These are phyloP conservation scores for Aethes cnicana DNA, from an alignment of 2,888 invertebrate species.

Conservation along the genomic window DNA sequence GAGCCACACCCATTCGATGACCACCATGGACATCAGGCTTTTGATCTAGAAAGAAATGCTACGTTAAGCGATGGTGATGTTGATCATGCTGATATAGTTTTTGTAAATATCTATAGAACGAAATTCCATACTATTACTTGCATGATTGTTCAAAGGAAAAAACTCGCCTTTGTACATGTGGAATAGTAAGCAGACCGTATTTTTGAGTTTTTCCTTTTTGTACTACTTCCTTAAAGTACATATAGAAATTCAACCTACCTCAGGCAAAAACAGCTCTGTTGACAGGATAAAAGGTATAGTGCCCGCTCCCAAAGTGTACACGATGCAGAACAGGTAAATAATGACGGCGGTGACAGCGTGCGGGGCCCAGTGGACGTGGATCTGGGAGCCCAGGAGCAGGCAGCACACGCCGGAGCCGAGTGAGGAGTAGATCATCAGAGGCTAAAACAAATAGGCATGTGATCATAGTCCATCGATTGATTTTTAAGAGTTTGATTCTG, in stretches of 20 bases:
- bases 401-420: slow-evolving; percentile 44
- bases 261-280: slow-evolving; percentile 58
- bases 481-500: too few species aligned
- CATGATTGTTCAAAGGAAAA: too few species aligned
- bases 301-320: slow-evolving; percentile 52
- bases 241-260: slow-evolving; percentile 43
- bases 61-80: too few species aligned
- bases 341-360: slow-evolving; percentile 49
- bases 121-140: not conserved
- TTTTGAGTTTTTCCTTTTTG: not conserved
- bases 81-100: too few species aligned
- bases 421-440: slow-evolving; percentile 42
- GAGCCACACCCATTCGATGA: slow-evolving; percentile 57
- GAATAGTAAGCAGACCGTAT: not conserved
- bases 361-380: slow-evolving; percentile 57
- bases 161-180: not conserved
- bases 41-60: slow-evolving; percentile 46
- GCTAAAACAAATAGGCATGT: slow-evolving; percentile 12
- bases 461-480: too few species aligned
- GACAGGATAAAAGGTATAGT: slow-evolving; percentile 56
- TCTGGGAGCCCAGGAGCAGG: slow-evolving; percentile 51
- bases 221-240: slow-evolving; percentile 12
- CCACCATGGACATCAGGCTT: slow-evolving; percentile 52
- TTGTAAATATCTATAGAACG: slow-evolving; percentile 1
- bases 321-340: slow-evolving; percentile 47